These are phyloP conservation scores for Mantis religiosa DNA, from an alignment of 2,888 invertebrate species.

Conservation along the genomic window DNA sequence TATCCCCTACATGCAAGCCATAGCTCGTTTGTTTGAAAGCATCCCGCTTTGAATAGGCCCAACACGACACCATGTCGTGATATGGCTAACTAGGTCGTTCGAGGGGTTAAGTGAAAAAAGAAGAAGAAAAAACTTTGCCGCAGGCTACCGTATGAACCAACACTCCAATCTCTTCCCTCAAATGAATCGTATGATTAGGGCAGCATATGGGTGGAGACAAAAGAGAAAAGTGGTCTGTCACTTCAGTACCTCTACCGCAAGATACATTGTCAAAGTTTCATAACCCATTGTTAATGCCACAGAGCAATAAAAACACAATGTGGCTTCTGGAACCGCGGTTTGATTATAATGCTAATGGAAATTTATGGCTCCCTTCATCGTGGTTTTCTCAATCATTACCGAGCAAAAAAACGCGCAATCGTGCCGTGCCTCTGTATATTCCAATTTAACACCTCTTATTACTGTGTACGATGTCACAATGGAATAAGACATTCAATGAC, in stretches of 20 bases:
- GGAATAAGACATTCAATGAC: neutral
- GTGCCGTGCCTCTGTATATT: neutral
- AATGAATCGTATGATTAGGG: neutral
- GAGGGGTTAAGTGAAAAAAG: neutral
- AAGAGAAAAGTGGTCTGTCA: neutral
- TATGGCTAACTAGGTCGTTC: neutral
- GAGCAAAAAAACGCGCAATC: neutral
- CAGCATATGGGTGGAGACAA: neutral
- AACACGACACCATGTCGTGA: neutral
- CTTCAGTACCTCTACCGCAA: neutral
- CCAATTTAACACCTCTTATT: neutral
- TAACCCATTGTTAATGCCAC: neutral
- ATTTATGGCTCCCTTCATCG: neutral
- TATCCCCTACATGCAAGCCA: neutral
- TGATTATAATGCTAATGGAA: neutral
- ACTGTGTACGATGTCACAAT: neutral
- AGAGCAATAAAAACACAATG: neutral
- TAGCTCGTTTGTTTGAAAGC: neutral
- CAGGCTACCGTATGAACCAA: neutral
- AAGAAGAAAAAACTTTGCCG: neutral
- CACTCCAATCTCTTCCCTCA: neutral
- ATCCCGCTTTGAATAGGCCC: neutral
- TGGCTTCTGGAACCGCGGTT: neutral
- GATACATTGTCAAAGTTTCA: neutral
- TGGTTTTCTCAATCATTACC: neutral